Evolutionary conservation across 2,113 vertebrate genomes (phyloP).

Genomic region (Lethenteron reissneri): DNA sequence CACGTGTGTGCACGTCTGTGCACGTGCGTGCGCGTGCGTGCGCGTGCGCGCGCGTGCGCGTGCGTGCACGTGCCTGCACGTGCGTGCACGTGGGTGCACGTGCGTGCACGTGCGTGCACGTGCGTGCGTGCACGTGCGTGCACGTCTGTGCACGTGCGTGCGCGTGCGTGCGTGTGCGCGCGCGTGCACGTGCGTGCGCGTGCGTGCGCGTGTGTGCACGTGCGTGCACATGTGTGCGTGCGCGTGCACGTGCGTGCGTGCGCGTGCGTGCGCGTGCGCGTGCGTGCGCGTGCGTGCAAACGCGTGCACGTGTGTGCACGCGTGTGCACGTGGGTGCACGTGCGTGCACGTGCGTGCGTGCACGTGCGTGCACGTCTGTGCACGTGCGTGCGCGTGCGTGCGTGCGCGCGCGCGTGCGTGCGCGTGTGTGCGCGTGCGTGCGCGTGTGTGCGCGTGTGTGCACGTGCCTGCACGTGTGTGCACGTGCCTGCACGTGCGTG

Average conservation of each 20-base stretch:
- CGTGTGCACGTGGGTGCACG: neutral
- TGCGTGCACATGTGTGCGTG: slow-evolving; percentile 2
- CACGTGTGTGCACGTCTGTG: neutral
- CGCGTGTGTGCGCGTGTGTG: neutral
- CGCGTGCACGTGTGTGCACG: neutral
- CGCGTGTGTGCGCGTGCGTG: neutral
- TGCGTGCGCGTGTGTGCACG: neutral
- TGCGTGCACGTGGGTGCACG: neutral
- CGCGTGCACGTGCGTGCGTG: neutral
- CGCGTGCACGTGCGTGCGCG: slow-evolving; percentile 1
- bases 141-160: neutral
- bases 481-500: neutral
- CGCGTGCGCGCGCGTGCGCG: neutral
- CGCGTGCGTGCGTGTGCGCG: neutral
- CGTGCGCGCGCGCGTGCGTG: neutral
- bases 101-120: neutral
- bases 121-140: neutral
- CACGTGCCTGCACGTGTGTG: neutral
- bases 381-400: slow-evolving; percentile 1
- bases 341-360: slow-evolving; percentile 1
- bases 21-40: neutral
- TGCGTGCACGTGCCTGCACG: neutral
- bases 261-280: neutral
- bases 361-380: neutral
- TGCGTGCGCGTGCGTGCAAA: neutral